Conservation (phyloP, 2,888 invertebrate species). For the Pharmacophagus antenor region DNA sequence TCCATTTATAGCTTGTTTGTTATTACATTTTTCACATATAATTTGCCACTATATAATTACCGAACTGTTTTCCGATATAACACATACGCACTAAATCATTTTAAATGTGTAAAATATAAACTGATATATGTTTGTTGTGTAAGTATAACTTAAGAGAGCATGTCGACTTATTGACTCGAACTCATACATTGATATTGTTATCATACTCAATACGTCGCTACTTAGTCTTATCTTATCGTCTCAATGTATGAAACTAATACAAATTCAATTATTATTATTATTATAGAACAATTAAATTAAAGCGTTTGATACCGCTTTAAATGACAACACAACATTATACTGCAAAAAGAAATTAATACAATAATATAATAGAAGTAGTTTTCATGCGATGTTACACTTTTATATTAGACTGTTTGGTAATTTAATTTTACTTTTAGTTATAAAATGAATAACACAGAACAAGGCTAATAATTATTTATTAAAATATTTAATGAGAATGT, state of each 20-base stretch:
- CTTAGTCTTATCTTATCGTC: conserved; percentile 75
- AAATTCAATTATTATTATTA: conserved; percentile 38
- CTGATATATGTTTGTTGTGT: conserved; percentile 5
- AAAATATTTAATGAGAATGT: too few relatives aligned
- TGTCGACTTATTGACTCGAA: conserved; percentile 67
- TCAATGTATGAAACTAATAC: conserved; percentile 53
- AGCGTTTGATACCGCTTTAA: background rate
- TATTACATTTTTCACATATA: conserved; percentile 36
- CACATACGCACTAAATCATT: conserved; percentile 9
- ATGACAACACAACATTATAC: too few relatives aligned
- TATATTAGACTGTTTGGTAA: too few relatives aligned
- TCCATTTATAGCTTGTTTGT: conserved; percentile 60
- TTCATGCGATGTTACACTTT: too few relatives aligned
- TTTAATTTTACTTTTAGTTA: too few relatives aligned
- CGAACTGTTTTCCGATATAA: conserved; percentile 5
- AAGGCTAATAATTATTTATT: too few relatives aligned
- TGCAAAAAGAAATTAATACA: too few relatives aligned
- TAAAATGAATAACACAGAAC: too few relatives aligned
- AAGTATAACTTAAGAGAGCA: conserved; percentile 37
- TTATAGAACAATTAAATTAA: conserved; percentile 23
- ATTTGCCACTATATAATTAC: background rate
- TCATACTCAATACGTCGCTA: conserved; percentile 61
- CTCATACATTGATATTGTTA: conserved; percentile 60
- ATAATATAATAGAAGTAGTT: too few relatives aligned
- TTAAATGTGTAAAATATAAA: background rate